Evolutionary conservation across 2,888 invertebrate genomes (phyloP).

Genomic region (Notocelia uddmanniana): DNA sequence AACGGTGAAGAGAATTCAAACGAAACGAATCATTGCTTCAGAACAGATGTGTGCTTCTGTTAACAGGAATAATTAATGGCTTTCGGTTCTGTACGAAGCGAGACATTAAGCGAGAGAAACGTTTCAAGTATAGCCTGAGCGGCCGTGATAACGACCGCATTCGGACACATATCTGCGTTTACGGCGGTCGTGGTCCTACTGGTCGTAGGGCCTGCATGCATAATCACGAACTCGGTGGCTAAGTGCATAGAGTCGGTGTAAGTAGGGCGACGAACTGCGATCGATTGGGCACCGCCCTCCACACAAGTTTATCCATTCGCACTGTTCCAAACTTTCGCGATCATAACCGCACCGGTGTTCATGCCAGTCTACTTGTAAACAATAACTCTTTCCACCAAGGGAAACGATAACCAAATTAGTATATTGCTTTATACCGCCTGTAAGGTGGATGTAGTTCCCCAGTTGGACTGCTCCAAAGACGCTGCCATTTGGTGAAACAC

Average conservation of each 20-base stretch:
- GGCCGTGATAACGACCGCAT: conserved; percentile 29
- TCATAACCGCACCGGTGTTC: conserved; percentile 67
- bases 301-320: conserved; percentile 83
- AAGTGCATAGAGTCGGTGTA: conserved; percentile 80
- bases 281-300: conserved; percentile 80
- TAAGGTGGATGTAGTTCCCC: no score
- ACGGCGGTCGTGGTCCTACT: conserved; percentile 19
- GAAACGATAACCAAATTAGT: conserved; percentile 3
- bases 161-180: conserved; percentile 37
- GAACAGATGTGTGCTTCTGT: conserved; percentile 33
- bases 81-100: conserved; percentile 15
- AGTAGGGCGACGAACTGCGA: conserved; percentile 85
- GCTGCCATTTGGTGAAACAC: no score
- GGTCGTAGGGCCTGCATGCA: conserved; percentile 42
- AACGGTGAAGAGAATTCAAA: no score
- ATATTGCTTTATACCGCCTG: not conserved
- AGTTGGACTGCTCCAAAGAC: no score
- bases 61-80: conserved; percentile 36
- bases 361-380: conserved; percentile 45
- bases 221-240: conserved; percentile 50
- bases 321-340: conserved; percentile 79
- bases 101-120: conserved; percentile 29
- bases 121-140: conserved; percentile 23
- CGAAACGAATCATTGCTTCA: conserved; percentile 14
- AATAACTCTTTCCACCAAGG: conserved; percentile 11